phyloP scores from a whole-genome alignment of 2,797 vertebrate species.

The Pangasius sanitwongsei region DNA sequence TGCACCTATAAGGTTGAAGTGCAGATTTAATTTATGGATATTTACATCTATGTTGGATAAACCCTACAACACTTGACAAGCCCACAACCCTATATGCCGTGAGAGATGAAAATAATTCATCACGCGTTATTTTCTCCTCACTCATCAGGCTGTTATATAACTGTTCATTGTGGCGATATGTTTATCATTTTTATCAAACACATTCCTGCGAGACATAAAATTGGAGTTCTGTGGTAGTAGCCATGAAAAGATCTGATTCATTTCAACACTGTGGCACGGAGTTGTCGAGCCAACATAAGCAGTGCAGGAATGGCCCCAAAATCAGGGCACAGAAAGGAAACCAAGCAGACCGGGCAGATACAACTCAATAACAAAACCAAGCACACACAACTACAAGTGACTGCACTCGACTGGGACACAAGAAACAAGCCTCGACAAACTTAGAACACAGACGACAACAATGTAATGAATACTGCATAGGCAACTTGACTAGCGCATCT shows the following conservation, averaged over 20 bases:
- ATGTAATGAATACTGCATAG: neutral
- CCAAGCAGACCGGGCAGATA: conserved; percentile 62
- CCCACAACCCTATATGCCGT: neutral
- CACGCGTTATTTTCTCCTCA: conserved; percentile 54
- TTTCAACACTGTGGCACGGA: conserved; percentile 71
- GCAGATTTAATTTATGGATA: neutral
- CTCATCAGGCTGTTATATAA: conserved; percentile 69
- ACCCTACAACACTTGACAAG: neutral
- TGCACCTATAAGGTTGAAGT: neutral
- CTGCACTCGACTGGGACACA: neutral
- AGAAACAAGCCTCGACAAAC: neutral
- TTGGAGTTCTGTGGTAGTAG: conserved; percentile 71
- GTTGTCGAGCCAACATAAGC: conserved; percentile 81
- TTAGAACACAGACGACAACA: neutral
- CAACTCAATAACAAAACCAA: conserved; percentile 52
- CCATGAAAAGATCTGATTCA: conserved; percentile 83
- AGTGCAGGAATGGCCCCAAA: conserved; percentile 78
- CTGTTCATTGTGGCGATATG: conserved; percentile 69
- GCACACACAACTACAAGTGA: neutral
- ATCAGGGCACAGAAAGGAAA: conserved; percentile 77
- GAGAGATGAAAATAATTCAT: neutral
- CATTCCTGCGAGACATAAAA: conserved; percentile 41
- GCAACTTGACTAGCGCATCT: neutral
- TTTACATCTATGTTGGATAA: neutral
- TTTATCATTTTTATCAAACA: conserved; percentile 72